Base-by-base conservation (phyloP, 35 echinoderm and acorn worm species). In the Heliocidaris erythrogramma region DNA sequence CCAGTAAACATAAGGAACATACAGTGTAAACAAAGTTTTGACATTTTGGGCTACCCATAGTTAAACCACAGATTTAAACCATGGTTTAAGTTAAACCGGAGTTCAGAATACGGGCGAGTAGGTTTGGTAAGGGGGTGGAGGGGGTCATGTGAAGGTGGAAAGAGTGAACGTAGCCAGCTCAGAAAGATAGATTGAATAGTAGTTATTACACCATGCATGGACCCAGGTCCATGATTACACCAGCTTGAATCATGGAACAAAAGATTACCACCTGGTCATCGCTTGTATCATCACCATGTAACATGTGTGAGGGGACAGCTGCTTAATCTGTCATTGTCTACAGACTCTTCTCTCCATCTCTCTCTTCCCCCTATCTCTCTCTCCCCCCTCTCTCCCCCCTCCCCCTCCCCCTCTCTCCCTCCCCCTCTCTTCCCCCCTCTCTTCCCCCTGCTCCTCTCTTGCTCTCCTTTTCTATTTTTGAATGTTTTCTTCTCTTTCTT, bases 301-400 rank as follows among this genome's bases (percentile, higher is more conserved):
- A n/a, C 59, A 78, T 18, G 14, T 78, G 65, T 18, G 65, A 69
- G 7, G 27, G 65, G 21, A 24, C 65, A 78, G 65, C 65, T 78
- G 65, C 17, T 78, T 78, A n/a, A 78, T 78, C 65, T 78, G 65
- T 78, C 65, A 78, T 78, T 78, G 65, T 78, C 65, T 78, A 27
- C 24, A 78, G 18, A 78, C 17, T 5, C 17, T 4, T 78, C 65
- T 78, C 35, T 3, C 35, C 3, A 0, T 42, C 35, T 42, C 35
- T 42, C 35, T 42, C 35, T 42, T n/a, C 35, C 35, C 35, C 3
- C 35, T 42, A 0, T 42, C 35, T 42, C 35, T 42, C 35, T 42
- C 35, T 42, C 35, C 3, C 35, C 35, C 3, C 3, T 42, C 35
- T 42, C 3, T 42, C 35, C 35, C 35, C 35, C 3, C 35, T 56